Conservation (phyloP, 2,113 vertebrate genomes). For the Pedetes capensis region DNA sequence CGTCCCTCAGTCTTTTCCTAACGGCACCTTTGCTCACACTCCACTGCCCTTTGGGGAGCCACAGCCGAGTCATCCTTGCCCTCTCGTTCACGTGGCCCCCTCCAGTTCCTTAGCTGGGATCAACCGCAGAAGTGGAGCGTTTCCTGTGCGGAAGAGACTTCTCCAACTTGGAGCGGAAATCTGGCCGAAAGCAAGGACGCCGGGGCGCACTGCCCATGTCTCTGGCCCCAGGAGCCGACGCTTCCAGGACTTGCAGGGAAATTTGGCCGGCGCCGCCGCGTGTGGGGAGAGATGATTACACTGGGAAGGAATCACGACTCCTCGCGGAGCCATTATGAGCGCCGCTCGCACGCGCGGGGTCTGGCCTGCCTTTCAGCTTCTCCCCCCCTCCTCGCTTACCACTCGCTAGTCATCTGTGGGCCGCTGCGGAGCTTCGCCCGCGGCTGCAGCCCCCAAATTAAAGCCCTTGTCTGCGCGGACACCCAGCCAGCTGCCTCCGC, state of each 20-base stretch:
- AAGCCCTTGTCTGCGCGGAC: not conserved
- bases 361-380: not conserved
- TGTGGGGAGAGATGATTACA: not conserved
- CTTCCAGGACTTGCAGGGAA: not conserved
- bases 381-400: not conserved
- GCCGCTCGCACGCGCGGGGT: not conserved
- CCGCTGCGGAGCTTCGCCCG: not conserved
- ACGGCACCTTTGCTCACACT: not conserved
- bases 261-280: not conserved
- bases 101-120: conserved; percentile 46
- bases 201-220: not conserved
- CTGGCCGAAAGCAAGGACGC: not conserved
- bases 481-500: not conserved
- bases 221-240: not conserved
- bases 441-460: not conserved
- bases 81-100: not conserved
- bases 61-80: not conserved
- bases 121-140: not conserved
- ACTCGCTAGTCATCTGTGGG: not conserved
- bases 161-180: conserved; percentile 9
- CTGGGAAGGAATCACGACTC: not conserved
- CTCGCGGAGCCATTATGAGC: not conserved
- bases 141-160: not conserved
- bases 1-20: not conserved
- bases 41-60: not conserved